Conservation (phyloP, 2,888 invertebrate species). For the Strigamia crassipes region DNA sequence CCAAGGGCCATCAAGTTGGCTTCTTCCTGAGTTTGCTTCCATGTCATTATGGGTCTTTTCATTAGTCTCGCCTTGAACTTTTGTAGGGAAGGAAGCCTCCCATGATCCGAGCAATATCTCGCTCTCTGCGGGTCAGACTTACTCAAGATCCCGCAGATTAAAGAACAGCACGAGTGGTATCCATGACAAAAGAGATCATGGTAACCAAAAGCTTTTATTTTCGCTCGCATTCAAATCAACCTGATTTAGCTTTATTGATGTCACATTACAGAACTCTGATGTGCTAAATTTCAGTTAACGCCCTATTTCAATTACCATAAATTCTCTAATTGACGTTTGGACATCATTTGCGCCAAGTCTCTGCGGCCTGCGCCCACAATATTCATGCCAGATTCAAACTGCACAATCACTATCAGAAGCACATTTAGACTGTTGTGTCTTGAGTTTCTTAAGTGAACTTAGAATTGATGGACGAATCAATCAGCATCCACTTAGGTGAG, state of each 20-base stretch:
- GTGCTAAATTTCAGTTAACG: no score
- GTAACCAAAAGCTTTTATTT: background rate
- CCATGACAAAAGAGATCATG: background rate
- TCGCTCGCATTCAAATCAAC: background rate
- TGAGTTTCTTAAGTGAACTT: no score
- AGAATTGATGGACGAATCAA: no score
- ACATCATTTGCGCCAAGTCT: no score
- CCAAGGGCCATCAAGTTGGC: conserved; percentile 34
- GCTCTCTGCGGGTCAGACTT: conserved; percentile 8
- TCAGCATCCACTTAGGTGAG: no score
- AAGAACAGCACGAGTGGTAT: background rate
- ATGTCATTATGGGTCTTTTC: conserved; percentile 40
- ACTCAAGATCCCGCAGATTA: conserved; percentile 24
- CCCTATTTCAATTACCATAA: no score
- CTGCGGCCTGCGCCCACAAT: no score
- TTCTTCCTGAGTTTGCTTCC: conserved; percentile 36
- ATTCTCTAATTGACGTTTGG: no score
- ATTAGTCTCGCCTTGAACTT: conserved; percentile 28
- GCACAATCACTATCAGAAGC: no score
- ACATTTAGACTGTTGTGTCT: no score
- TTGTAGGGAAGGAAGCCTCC: conserved; percentile 31
- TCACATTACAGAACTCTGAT: no score
- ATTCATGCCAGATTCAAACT: no score
- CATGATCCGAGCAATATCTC: conserved; percentile 35
- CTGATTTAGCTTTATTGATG: background rate